phyloP scores from a whole-genome alignment of 2,888 invertebrate genomes.

The Aphodius sticticus region DNA sequence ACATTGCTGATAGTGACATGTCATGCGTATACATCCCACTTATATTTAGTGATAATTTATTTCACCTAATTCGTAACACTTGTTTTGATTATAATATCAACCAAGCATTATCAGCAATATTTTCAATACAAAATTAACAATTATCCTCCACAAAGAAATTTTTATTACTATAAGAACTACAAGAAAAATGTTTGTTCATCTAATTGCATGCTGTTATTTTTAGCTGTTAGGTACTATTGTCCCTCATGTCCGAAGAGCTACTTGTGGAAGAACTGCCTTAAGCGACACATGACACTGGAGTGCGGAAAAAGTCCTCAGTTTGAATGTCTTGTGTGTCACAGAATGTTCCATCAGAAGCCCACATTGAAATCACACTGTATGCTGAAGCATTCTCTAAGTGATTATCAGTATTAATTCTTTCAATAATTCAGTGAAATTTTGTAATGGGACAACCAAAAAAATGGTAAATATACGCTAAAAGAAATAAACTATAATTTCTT shows the following conservation, averaged over 20 bases:
- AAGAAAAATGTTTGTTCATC: not conserved
- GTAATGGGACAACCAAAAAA: no score
- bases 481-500: no score
- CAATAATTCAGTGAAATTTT: not conserved
- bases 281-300: slow-evolving; percentile 54
- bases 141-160: no score
- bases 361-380: slow-evolving; percentile 4
- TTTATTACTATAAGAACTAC: no score
- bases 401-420: not conserved
- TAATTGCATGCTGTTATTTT: not conserved
- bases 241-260: slow-evolving; percentile 56
- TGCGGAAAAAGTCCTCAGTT: slow-evolving; percentile 59
- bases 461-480: no score
- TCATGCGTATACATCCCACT: no score
- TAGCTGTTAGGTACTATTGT: slow-evolving; percentile 13
- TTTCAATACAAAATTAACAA: no score
- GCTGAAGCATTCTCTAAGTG: not conserved
- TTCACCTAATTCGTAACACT: no score
- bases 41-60: no score
- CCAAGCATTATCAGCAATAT: no score
- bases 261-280: slow-evolving; percentile 77
- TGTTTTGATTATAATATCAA: no score
- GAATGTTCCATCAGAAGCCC: not conserved
- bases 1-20: no score
- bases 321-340: slow-evolving; percentile 45